Conservation (phyloP, 2,888 invertebrate species). For the Tinea semifulvella region DNA sequence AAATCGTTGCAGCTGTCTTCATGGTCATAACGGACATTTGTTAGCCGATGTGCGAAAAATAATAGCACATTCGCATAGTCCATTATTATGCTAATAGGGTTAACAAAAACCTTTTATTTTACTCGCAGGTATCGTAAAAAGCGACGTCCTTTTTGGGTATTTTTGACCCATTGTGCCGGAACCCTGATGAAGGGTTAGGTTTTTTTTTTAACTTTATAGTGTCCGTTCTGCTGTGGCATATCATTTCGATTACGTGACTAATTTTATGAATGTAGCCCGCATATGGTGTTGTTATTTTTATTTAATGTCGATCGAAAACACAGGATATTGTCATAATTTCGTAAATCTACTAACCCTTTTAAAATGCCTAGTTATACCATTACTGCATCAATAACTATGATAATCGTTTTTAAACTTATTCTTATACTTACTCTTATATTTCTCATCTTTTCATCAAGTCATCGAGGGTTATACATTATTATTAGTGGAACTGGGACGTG, state of each 20-base stretch:
- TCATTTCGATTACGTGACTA: slow-evolving; percentile 35
- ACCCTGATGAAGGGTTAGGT: slow-evolving; percentile 39
- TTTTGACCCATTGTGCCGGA: slow-evolving; percentile 28
- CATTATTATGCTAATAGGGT: slow-evolving; percentile 60
- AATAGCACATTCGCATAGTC: slow-evolving; percentile 37
- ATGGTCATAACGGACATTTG: slow-evolving; percentile 39
- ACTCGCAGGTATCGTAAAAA: slow-evolving; percentile 42
- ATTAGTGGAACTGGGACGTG: no score
- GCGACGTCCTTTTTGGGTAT: slow-evolving; percentile 24
- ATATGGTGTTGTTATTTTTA: slow-evolving; percentile 33
- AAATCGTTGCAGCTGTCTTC: slow-evolving; percentile 49
- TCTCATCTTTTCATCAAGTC: no score
- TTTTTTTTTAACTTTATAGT: slow-evolving; percentile 25
- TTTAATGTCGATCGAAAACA: no score
- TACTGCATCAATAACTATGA: no score
- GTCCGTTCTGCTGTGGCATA: slow-evolving; percentile 8
- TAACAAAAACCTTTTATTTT: slow-evolving; percentile 45
- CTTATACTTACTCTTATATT: no score
- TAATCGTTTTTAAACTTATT: no score
- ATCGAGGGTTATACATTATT: no score
- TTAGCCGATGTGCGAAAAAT: slow-evolving; percentile 53
- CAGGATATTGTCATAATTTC: no score
- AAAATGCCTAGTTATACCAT: no score
- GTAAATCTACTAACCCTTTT: no score
- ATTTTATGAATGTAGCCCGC: slow-evolving; percentile 46